phyloP scores from a whole-genome alignment of 2,797 vertebrate genomes.

The Aulostomus chinensis region DNA sequence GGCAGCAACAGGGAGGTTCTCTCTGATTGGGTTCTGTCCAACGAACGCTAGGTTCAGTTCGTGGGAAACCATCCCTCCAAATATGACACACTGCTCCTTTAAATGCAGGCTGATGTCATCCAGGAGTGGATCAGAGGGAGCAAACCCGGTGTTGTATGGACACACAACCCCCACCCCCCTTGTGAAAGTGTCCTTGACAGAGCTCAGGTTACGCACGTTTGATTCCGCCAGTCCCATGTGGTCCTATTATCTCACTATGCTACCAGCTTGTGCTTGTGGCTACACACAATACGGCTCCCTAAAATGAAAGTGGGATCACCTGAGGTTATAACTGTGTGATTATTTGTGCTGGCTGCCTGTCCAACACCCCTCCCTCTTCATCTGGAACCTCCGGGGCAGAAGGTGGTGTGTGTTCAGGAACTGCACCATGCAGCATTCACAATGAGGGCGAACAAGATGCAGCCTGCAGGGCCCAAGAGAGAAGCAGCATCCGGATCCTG shows the following conservation, averaged over 20 bases:
- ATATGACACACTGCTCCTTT: neutral
- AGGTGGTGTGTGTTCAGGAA: constrained; percentile 24
- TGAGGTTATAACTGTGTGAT: constrained; percentile 34
- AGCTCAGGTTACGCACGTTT: constrained; percentile 65
- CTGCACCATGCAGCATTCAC: constrained; percentile 25
- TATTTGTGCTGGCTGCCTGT: constrained; percentile 38
- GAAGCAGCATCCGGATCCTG: neutral
- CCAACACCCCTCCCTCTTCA: constrained; percentile 27
- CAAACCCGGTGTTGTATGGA: constrained; percentile 8
- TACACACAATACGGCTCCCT: constrained; percentile 62
- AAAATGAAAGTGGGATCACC: constrained; percentile 52
- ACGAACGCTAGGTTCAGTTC: too few relatives aligned
- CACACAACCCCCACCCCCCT: constrained; percentile 8
- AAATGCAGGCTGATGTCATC: constrained; percentile 12
- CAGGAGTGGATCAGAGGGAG: constrained; percentile 1
- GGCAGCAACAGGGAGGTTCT: too few relatives aligned
- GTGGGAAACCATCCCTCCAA: too few relatives aligned
- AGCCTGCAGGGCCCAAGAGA: neutral
- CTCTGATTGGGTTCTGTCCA: too few relatives aligned
- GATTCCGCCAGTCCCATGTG: constrained; percentile 64
- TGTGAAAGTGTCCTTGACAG: constrained; percentile 43
- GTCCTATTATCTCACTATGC: constrained; percentile 63
- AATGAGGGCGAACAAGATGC: constrained; percentile 32
- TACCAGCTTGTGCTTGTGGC: constrained; percentile 16
- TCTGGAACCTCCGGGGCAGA: constrained; percentile 30